phyloP scores from a whole-genome alignment of 2,797 vertebrate genomes.

The Vespertilio murinus region DNA sequence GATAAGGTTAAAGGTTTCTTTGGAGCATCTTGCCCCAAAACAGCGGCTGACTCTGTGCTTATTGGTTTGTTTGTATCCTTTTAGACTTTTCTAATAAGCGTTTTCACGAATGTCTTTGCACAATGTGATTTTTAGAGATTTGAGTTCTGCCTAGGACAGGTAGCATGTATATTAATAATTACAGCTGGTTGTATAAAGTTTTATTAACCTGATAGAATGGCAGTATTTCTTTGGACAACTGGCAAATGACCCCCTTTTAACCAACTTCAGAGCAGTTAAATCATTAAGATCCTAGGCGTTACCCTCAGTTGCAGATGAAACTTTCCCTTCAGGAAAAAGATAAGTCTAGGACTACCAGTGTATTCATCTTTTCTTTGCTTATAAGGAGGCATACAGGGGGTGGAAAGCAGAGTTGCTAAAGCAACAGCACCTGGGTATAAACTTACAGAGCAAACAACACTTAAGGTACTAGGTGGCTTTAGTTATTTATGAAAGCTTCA shows the following conservation, averaged over 20 bases:
- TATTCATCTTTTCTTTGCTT: conserved; percentile 45
- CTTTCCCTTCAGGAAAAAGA: conserved; percentile 46
- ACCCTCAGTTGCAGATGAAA: conserved; percentile 35
- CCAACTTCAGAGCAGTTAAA: conserved; percentile 5
- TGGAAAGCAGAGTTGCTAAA: conserved; percentile 63
- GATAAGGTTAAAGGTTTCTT: conserved; percentile 21
- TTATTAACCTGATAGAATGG: neutral
- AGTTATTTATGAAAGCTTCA: conserved; percentile 70
- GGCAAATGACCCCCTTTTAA: neutral
- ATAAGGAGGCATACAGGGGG: conserved; percentile 24
- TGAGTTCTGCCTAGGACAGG: conserved; percentile 35
- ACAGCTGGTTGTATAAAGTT: conserved; percentile 29
- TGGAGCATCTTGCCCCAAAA: neutral
- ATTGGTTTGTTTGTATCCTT: neutral
- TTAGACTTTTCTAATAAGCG: neutral
- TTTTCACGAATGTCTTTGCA: conserved; percentile 47
- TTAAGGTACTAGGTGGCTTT: conserved; percentile 62
- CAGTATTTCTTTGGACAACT: neutral
- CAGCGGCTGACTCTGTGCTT: neutral
- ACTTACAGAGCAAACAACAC: conserved; percentile 63
- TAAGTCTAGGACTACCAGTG: neutral
- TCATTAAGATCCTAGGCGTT: neutral
- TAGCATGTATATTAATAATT: conserved; percentile 45
- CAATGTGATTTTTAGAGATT: conserved; percentile 34
- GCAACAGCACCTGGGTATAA: conserved; percentile 65